Conservation (phyloP, 2,888 invertebrate genomes). For the Salpingus planirostris region DNA sequence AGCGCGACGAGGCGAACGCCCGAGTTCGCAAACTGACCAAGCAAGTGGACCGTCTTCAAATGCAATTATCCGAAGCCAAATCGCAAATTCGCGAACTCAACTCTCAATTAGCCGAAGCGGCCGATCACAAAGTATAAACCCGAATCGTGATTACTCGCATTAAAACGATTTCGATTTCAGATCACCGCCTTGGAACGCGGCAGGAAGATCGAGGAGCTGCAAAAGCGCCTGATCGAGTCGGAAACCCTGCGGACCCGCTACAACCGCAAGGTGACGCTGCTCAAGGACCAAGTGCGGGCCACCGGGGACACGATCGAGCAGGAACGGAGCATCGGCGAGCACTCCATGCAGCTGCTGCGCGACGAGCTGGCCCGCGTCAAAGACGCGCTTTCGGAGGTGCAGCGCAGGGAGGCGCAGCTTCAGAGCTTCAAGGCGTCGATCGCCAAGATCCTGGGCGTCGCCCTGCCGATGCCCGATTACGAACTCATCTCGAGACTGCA, state of each 20-base stretch:
- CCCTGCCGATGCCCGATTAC: conserved; percentile 48
- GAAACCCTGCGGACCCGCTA: conserved; percentile 69
- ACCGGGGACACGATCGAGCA: conserved; percentile 61
- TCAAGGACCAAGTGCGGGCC: conserved; percentile 64
- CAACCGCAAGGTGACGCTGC: conserved; percentile 59
- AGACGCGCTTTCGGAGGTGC: conserved; percentile 63
- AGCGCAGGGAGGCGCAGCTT: conserved; percentile 67
- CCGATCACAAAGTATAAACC: conserved; percentile 66
- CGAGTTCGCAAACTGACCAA: conserved; percentile 73
- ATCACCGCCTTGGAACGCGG: conserved; percentile 75
- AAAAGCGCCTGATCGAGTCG: conserved; percentile 70
- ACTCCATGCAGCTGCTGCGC: conserved; percentile 59
- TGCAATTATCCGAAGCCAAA: conserved; percentile 74
- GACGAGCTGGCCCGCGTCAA: conserved; percentile 70
- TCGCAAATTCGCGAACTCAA: conserved; percentile 75
- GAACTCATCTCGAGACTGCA: conserved; percentile 60
- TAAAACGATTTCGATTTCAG: conserved; percentile 42
- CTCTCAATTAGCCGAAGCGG: conserved; percentile 75
- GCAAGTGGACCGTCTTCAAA: conserved; percentile 71
- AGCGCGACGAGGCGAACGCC: conserved; percentile 58
- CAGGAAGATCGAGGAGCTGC: conserved; percentile 74
- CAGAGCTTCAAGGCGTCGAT: conserved; percentile 60
- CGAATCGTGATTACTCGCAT: not conserved
- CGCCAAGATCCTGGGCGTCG: conserved; percentile 48
- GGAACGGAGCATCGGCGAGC: conserved; percentile 60